Percentiles rank a stretch among this genome's conserved stretches.
These are phyloP conservation scores for Drosophila saltans DNA, from an alignment of 1,140 invertebrate species.

Conservation along the genomic window DNA sequence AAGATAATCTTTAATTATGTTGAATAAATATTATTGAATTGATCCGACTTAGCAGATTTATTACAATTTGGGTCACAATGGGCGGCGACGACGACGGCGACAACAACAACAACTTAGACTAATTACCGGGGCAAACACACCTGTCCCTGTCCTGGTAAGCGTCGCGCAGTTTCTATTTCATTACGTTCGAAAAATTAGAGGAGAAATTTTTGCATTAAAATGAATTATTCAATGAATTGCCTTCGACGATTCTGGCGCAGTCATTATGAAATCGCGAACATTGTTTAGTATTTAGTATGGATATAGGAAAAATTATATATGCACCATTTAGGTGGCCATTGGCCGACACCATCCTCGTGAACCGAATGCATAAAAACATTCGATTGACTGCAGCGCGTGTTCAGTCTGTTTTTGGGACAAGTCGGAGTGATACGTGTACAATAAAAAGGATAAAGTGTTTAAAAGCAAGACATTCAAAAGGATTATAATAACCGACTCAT, in stretches of 20 bases:
- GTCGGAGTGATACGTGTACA: constrained; percentile 57
- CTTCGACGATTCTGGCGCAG: constrained; percentile 25
- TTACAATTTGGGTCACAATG: constrained; percentile 52
- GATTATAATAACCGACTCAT: constrained; percentile 3
- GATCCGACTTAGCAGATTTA: neutral
- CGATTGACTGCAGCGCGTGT: constrained; percentile 47
- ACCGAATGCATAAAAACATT: constrained; percentile 61
- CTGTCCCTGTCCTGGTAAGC: constrained; percentile 41
- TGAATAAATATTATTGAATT: constrained; percentile 38
- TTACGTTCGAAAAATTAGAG: constrained; percentile 38
- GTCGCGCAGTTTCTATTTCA: constrained; percentile 51
- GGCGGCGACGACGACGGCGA: constrained; percentile 14
- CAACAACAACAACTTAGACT: constrained; percentile 55
- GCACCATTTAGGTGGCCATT: constrained; percentile 40
- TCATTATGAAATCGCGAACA: constrained; percentile 48
- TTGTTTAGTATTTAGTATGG: constrained; percentile 42
- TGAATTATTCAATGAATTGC: constrained; percentile 65
- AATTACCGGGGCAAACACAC: constrained; percentile 55
- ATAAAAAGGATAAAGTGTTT: constrained; percentile 35
- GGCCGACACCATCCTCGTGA: constrained; percentile 4
- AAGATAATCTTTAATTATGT: neutral
- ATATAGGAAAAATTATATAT: constrained; percentile 62
- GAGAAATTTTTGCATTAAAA: constrained; percentile 49
- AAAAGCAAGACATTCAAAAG: neutral
- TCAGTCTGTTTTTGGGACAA: constrained; percentile 66